phyloP scores from a whole-genome alignment of 2,797 vertebrate genomes.

The Chaunax sp. region DNA sequence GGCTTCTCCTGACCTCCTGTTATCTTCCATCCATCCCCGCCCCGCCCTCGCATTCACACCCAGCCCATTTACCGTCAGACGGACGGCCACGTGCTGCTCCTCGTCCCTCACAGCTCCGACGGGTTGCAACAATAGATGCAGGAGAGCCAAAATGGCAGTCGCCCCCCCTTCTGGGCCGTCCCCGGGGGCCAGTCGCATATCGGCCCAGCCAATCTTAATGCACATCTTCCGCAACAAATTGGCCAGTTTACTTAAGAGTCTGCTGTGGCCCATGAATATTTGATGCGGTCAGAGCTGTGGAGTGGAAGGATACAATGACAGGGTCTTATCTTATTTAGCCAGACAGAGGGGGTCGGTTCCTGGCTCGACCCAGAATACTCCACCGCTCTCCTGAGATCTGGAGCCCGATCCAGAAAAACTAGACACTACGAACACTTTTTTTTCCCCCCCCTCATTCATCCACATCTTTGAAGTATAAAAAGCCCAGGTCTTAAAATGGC shows the following conservation, averaged over 20 bases:
- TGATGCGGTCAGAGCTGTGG: conserved; percentile 77
- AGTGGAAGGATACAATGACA: conserved; percentile 81
- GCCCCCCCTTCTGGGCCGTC: conserved; percentile 52
- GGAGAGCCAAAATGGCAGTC: conserved; percentile 75
- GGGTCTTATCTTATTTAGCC: conserved; percentile 86
- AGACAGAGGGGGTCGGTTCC: conserved; percentile 75
- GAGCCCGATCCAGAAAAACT: conserved; percentile 57
- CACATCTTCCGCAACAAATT: conserved; percentile 86
- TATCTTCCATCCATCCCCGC: conserved; percentile 58
- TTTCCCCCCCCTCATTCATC: conserved; percentile 27
- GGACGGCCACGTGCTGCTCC: conserved; percentile 56
- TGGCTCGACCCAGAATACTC: conserved; percentile 69
- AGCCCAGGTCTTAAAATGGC: conserved; percentile 41
- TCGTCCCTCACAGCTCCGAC: conserved; percentile 46
- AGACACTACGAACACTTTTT: conserved; percentile 40
- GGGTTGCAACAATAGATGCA: conserved; percentile 74
- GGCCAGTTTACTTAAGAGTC: conserved; percentile 86
- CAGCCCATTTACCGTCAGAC: conserved; percentile 62
- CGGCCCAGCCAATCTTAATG: conserved; percentile 82
- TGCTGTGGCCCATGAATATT: conserved; percentile 85
- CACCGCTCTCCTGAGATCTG: conserved; percentile 65
- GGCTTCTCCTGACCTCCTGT: conserved; percentile 59
- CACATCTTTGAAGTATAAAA: conserved; percentile 64
- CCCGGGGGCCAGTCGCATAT: conserved; percentile 69
- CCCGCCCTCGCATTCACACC: conserved; percentile 53